Conservation (phyloP, 2,113 vertebrate species). For the Bubo blakistoni region DNA sequence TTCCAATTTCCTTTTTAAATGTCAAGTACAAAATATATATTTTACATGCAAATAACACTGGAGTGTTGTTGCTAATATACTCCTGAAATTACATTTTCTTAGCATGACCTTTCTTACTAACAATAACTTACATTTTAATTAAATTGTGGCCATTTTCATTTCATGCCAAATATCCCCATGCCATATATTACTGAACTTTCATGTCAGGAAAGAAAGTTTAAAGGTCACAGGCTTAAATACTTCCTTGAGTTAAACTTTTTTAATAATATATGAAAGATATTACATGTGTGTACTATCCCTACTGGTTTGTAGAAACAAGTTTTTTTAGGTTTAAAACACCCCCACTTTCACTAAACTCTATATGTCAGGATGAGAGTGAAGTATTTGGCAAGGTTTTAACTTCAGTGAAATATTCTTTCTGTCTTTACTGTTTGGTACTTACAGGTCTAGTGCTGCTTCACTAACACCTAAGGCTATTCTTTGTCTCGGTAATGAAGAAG, state of each 20-base stretch:
- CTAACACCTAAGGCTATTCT: background rate
- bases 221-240: constrained; percentile 64
- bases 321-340: background rate
- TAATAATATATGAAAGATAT: constrained; percentile 15
- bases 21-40: constrained; percentile 71
- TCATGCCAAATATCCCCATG: constrained; percentile 54
- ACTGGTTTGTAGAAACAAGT: background rate
- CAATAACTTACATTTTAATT: constrained; percentile 79
- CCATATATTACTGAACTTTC: constrained; percentile 32
- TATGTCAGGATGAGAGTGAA: background rate
- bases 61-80: constrained; percentile 65
- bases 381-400: background rate
- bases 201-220: constrained; percentile 50
- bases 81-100: constrained; percentile 75
- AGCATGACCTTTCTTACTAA: constrained; percentile 75
- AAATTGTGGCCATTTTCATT: constrained; percentile 70
- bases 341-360: background rate
- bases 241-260: constrained; percentile 43
- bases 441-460: background rate
- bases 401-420: background rate
- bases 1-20: constrained; percentile 73
- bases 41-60: constrained; percentile 70
- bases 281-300: background rate
- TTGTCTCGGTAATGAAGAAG: background rate
- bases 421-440: background rate